Conservation (phyloP, 37 sponge, comb jelly and placozoan species). For the Cliona cf. orientalis region DNA sequence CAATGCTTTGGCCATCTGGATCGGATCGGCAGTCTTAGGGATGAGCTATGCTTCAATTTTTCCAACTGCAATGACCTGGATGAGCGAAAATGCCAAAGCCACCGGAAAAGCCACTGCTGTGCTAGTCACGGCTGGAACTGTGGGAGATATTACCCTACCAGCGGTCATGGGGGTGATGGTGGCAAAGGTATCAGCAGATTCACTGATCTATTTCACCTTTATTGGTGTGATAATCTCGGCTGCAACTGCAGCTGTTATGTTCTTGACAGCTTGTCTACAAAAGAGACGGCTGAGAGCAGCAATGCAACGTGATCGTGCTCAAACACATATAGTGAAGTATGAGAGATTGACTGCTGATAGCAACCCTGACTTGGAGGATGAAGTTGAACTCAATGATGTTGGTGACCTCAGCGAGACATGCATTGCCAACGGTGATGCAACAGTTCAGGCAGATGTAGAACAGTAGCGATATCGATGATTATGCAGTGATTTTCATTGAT, state of each 20-base stretch:
- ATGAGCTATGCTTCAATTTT: constrained; percentile 50
- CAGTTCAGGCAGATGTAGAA: too few species aligned
- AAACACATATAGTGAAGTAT: too few species aligned
- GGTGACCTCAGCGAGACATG: too few species aligned
- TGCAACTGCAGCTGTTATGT: constrained; percentile 1
- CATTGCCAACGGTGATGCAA: too few species aligned
- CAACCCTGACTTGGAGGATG: too few species aligned
- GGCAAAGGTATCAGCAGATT: constrained; percentile 10
- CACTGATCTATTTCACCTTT: constrained; percentile 36
- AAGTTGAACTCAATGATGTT: too few species aligned
- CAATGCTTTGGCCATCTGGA: constrained; percentile 40
- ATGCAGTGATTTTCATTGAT: too few species aligned
- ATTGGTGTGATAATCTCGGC: constrained; percentile 6
- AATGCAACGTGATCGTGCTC: too few species aligned
- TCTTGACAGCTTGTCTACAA: background rate
- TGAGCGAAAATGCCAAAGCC: constrained; percentile 30
- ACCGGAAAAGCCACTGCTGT: constrained; percentile 41
- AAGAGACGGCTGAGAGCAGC: too few species aligned
- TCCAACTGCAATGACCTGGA: constrained; percentile 55
- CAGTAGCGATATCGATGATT: too few species aligned
- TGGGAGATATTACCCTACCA: constrained; percentile 55
- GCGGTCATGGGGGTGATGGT: constrained; percentile 29
- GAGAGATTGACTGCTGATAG: too few species aligned
- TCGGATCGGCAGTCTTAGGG: constrained; percentile 46
- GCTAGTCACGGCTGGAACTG: constrained; percentile 23